Evolutionary conservation across 2,888 invertebrate genomes (phyloP).

Genomic region (Teleiodes luculella): DNA sequence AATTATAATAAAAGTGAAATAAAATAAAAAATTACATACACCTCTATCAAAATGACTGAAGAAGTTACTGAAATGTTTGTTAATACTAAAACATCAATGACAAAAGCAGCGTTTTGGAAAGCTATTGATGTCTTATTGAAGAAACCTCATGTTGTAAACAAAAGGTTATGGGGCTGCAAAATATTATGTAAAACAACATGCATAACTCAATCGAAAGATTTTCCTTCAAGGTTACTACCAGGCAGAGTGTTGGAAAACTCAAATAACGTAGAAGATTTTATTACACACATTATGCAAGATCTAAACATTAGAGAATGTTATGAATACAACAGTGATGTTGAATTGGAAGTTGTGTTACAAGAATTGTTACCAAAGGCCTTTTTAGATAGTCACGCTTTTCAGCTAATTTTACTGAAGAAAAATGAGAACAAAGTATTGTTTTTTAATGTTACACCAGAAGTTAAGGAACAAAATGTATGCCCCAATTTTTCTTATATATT

Average conservation of each 20-base stretch:
- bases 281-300: conserved; percentile 16
- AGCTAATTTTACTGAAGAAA: conserved; percentile 61
- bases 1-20: too few species aligned
- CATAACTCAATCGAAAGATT: conserved; percentile 21
- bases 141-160: conserved; percentile 86
- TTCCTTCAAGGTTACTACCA: conserved; percentile 17
- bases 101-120: conserved; percentile 78
- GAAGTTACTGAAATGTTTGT: neutral
- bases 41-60: too few species aligned
- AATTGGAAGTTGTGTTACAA: conserved; percentile 45
- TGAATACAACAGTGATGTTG: conserved; percentile 23
- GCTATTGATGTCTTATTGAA: conserved; percentile 80
- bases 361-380: conserved; percentile 63
- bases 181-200: conserved; percentile 35
- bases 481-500: conserved; percentile 73
- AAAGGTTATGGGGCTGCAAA: conserved; percentile 81
- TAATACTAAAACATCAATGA: conserved; percentile 15
- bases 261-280: conserved; percentile 27
- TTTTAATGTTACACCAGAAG: conserved; percentile 60
- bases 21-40: too few species aligned
- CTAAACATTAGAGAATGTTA: conserved; percentile 1
- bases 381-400: conserved; percentile 47
- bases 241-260: neutral
- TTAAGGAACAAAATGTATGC: conserved; percentile 53
- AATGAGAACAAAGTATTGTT: conserved; percentile 55